Evolutionary conservation across 1,140 invertebrate genomes (phyloP).

Genomic region (Ceratina japonica): DNA sequence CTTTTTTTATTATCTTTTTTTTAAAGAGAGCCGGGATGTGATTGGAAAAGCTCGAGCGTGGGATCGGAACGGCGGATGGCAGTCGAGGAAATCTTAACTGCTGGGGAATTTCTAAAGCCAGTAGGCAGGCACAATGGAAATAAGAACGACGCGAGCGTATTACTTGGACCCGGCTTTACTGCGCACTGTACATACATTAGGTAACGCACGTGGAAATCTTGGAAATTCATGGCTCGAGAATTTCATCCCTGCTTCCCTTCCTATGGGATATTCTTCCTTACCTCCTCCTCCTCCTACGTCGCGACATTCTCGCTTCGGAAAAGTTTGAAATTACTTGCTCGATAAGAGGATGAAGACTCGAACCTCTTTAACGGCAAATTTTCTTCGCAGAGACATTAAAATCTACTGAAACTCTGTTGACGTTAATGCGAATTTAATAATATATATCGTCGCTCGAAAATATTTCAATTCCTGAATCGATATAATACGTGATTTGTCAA

Average conservation of each 20-base stretch:
- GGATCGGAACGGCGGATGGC: too few relatives aligned
- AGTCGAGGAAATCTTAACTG: background rate
- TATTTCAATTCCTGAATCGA: too few relatives aligned
- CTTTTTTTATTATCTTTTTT: too few relatives aligned
- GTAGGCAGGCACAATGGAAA: background rate
- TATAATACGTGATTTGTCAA: too few relatives aligned
- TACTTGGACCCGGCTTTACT: background rate
- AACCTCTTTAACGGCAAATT: too few relatives aligned
- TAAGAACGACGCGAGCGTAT: background rate
- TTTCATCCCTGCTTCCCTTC: constrained; percentile 25
- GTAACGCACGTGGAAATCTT: constrained; percentile 5
- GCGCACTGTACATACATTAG: background rate
- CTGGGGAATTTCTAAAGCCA: background rate
- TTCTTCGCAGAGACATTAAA: too few relatives aligned
- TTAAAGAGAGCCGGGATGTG: too few relatives aligned
- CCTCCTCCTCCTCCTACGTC: background rate
- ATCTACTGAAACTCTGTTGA: too few relatives aligned
- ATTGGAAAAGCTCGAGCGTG: background rate
- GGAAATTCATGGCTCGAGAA: constrained; percentile 20
- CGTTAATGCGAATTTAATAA: too few relatives aligned
- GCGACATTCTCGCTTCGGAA: background rate
- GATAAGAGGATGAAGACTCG: too few relatives aligned
- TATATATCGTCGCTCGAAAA: too few relatives aligned
- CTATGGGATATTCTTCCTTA: background rate
- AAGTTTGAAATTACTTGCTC: background rate